Conservation (phyloP, 2,888 invertebrate species). For the Acronicta aceris region DNA sequence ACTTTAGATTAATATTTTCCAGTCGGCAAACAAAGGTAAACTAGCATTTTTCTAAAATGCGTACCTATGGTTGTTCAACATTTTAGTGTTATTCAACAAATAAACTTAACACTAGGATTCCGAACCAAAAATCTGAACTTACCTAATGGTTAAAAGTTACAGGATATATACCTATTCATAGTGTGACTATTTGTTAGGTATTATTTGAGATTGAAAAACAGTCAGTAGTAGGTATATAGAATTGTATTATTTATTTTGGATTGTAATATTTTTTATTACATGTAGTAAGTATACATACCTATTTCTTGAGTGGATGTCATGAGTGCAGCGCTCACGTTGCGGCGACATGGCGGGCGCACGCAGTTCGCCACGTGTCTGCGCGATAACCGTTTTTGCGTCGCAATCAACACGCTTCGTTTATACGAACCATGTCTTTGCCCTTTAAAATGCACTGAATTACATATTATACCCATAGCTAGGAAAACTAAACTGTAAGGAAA, state of each 20-base stretch:
- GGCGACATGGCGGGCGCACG: constrained; percentile 68
- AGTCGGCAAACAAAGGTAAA: too few relatives aligned
- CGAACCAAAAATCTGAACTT: too few relatives aligned
- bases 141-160: too few relatives aligned
- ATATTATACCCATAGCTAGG: constrained; percentile 33
- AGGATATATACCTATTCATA: too few relatives aligned
- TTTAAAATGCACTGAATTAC: constrained; percentile 25
- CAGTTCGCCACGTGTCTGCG: constrained; percentile 71
- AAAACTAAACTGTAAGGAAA: constrained; percentile 21
- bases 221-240: background rate
- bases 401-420: constrained; percentile 55
- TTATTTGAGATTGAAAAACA: background rate
- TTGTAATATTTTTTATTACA: constrained; percentile 33
- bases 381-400: constrained; percentile 73
- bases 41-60: too few relatives aligned
- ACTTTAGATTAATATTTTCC: too few relatives aligned
- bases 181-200: background rate
- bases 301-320: constrained; percentile 58
- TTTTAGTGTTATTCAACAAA: too few relatives aligned
- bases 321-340: constrained; percentile 70
- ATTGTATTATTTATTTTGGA: constrained; percentile 23
- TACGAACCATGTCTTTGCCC: constrained; percentile 57
- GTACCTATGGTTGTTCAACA: too few relatives aligned
- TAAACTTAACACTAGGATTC: too few relatives aligned
- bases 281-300: constrained; percentile 17